A percentile compares a stretch with the other conserved stretches of the same genome.
Evolutionary conservation across 2,888 invertebrate species (phyloP).

Genomic region (Chorisops tibialis): DNA sequence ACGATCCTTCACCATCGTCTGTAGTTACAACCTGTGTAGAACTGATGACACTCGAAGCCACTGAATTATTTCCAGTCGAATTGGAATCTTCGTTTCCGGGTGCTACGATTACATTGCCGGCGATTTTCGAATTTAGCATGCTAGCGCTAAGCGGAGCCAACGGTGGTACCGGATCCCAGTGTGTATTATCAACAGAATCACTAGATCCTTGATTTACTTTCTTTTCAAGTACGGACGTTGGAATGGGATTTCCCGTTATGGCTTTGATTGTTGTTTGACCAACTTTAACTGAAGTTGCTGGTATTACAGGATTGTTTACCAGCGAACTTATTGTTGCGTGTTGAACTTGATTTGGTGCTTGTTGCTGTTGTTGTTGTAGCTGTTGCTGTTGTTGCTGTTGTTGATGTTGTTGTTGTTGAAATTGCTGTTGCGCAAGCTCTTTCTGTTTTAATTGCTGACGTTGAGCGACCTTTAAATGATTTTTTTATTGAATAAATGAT

Average conservation of each 20-base stretch:
- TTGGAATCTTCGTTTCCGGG: slow-evolving; percentile 51
- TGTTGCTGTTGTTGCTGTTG: slow-evolving; percentile 53
- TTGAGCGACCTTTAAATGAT: slow-evolving; percentile 59
- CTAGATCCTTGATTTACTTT: slow-evolving; percentile 34
- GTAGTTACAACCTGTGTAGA: slow-evolving; percentile 48
- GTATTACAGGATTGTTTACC: slow-evolving; percentile 50
- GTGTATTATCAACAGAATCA: slow-evolving; percentile 34
- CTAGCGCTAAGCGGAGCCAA: slow-evolving; percentile 49
- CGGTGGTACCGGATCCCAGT: slow-evolving; percentile 46
- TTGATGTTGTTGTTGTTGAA: slow-evolving; percentile 55
- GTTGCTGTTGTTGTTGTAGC: slow-evolving; percentile 42
- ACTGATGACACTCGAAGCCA: slow-evolving; percentile 57
- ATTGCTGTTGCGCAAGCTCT: slow-evolving; percentile 52
- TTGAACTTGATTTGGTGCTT: slow-evolving; percentile 44
- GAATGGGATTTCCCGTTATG: slow-evolving; percentile 37
- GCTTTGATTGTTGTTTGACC: slow-evolving; percentile 51
- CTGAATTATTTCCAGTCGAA: slow-evolving; percentile 57
- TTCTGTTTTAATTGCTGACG: slow-evolving; percentile 61
- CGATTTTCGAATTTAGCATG: slow-evolving; percentile 30
- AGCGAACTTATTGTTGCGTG: slow-evolving; percentile 48
- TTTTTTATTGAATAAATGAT: background rate
- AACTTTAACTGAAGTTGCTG: slow-evolving; percentile 48
- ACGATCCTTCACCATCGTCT: slow-evolving; percentile 59
- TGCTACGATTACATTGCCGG: slow-evolving; percentile 25
- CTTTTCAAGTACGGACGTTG: slow-evolving; percentile 44